phyloP scores from a whole-genome alignment of 2,888 invertebrate species.

The Ectemnius continuus region DNA sequence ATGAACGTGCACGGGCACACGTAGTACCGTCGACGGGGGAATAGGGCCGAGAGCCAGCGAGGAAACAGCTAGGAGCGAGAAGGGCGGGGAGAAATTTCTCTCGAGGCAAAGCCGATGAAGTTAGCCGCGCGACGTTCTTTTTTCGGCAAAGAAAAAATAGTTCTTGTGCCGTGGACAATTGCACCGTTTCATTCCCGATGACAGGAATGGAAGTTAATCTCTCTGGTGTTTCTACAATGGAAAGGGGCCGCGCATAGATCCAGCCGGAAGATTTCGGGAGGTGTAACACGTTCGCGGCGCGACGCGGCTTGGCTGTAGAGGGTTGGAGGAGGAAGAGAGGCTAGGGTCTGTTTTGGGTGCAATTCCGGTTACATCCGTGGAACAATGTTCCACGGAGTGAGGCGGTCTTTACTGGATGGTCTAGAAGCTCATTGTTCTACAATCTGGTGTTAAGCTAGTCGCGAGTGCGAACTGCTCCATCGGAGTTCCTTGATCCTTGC shows the following conservation, averaged over 20 bases:
- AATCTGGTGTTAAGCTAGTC: conserved; percentile 1
- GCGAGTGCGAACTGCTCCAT: conserved; percentile 21
- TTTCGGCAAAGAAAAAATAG: too few relatives aligned
- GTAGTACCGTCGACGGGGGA: conserved; percentile 16
- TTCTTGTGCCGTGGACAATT: too few relatives aligned
- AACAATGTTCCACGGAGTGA: conserved; percentile 20
- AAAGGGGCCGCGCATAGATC: conserved; percentile 1
- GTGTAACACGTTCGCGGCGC: not conserved
- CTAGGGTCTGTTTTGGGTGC: not conserved
- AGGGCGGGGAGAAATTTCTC: not conserved
- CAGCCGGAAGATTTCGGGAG: not conserved
- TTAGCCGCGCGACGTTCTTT: too few relatives aligned
- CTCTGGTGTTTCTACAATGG: not conserved
- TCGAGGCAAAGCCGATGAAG: too few relatives aligned
- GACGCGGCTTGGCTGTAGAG: too few relatives aligned
- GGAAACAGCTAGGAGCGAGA: not conserved
- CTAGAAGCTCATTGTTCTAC: conserved; percentile 8
- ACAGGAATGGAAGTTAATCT: not conserved
- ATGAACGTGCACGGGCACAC: conserved; percentile 28
- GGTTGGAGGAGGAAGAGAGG: not conserved
- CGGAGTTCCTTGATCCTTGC: conserved; percentile 40
- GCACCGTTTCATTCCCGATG: not conserved
- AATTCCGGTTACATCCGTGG: conserved; percentile 18
- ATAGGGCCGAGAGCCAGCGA: not conserved
- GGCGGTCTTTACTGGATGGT: not conserved